Evolutionary conservation across 2,113 vertebrate species (phyloP).

Genomic region (Coturnix japonica): DNA sequence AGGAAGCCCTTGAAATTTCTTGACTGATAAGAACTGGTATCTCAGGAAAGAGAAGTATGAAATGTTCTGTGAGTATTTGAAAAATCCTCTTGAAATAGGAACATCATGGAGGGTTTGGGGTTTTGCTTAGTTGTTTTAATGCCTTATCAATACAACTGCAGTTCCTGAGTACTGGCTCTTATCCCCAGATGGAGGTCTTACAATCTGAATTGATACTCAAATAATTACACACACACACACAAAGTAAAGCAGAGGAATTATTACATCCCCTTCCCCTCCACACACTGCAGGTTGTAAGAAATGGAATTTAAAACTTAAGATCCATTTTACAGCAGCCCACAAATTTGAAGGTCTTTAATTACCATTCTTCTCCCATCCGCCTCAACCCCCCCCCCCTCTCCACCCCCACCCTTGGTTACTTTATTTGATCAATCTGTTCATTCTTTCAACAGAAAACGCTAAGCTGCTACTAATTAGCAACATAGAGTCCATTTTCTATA

Average conservation of each 20-base stretch:
- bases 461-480: not conserved
- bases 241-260: not conserved
- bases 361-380: not conserved
- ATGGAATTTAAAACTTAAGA: not conserved
- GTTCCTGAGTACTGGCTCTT: not conserved
- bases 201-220: not conserved
- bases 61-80: not conserved
- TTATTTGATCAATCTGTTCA: not conserved
- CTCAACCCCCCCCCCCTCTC: too few species aligned
- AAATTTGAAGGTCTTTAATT: not conserved
- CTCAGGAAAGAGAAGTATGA: not conserved
- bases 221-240: not conserved
- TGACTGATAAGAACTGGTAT: not conserved
- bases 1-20: not conserved
- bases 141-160: not conserved
- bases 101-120: not conserved
- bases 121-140: not conserved
- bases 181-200: not conserved
- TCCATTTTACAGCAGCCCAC: not conserved
- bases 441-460: not conserved
- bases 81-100: not conserved
- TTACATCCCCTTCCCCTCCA: not conserved
- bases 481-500: not conserved
- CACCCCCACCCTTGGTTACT: not conserved
- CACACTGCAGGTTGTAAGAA: not conserved